Evolutionary conservation across 2,797 vertebrate species (phyloP).

Genomic region (Telmatherina bonti): DNA sequence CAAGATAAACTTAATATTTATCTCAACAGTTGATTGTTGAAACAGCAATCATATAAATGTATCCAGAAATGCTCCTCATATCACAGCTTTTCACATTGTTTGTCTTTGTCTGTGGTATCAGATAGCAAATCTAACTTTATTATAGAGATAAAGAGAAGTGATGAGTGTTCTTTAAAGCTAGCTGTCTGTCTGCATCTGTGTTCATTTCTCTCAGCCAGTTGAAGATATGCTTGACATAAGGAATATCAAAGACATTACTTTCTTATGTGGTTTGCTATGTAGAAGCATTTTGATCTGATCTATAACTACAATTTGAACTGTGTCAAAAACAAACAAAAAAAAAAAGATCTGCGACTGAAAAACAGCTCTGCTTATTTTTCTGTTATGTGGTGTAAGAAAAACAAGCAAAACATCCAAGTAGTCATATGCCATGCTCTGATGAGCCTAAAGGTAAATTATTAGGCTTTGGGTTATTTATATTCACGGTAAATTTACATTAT

Average conservation of each 20-base stretch:
- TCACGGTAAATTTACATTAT: not conserved
- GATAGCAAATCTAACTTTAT: not conserved
- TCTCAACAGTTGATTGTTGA: not conserved
- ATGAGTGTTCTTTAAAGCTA: not conserved
- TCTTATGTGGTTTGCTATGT: conserved; percentile 1
- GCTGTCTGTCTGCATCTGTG: not conserved
- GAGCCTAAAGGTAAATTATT: not conserved
- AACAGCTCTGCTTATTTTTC: not conserved
- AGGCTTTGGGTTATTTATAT: not conserved
- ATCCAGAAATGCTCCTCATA: not conserved
- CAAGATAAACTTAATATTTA: not conserved
- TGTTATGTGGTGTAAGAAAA: not conserved
- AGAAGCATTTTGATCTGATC: not conserved
- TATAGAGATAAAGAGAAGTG: not conserved
- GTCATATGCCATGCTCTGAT: not conserved
- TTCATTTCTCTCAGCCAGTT: not conserved
- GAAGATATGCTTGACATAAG: not conserved
- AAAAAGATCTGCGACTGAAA: not conserved
- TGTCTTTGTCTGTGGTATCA: not conserved
- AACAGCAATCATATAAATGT: not conserved
- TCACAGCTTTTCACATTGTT: not conserved
- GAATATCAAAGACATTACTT: conserved; percentile 4
- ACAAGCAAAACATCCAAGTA: not conserved
- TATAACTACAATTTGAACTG: not conserved
- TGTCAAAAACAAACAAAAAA: not conserved